Evolutionary conservation across 2,113 vertebrate genomes (phyloP).

Genomic region (Lanius collurio): DNA sequence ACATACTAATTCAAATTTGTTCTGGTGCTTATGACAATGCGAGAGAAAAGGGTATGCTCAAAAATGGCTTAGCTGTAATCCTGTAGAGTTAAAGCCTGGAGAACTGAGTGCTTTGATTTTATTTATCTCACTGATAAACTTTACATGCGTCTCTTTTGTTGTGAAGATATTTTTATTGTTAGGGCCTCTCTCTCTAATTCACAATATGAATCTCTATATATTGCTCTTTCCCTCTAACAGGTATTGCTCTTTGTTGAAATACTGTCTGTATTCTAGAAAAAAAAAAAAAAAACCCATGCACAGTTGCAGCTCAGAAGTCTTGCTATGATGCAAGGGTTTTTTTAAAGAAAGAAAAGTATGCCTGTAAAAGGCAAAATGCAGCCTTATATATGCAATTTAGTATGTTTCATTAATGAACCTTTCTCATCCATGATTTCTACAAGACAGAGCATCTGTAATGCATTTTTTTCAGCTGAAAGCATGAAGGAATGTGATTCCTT

Average conservation of each 20-base stretch:
- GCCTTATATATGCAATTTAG: background rate
- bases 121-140: background rate
- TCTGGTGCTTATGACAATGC: background rate
- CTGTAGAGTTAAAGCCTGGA: background rate
- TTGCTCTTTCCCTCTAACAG: background rate
- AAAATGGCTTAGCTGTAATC: background rate
- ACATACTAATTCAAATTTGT: background rate
- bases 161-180: background rate
- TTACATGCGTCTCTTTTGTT: background rate
- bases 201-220: background rate
- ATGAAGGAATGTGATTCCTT: background rate
- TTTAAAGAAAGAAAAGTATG: background rate
- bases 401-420: background rate
- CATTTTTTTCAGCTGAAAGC: background rate
- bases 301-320: background rate
- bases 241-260: background rate
- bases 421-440: background rate
- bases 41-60: background rate
- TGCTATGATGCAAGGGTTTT: background rate
- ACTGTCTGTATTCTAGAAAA: background rate
- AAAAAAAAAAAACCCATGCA: background rate
- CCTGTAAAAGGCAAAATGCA: background rate
- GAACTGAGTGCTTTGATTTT: background rate
- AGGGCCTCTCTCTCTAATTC: background rate
- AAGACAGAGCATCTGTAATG: background rate